These are phyloP conservation scores for Aplidium turbinatum DNA, from an alignment of 23 tunicate genomes.

Conservation along the genomic window DNA sequence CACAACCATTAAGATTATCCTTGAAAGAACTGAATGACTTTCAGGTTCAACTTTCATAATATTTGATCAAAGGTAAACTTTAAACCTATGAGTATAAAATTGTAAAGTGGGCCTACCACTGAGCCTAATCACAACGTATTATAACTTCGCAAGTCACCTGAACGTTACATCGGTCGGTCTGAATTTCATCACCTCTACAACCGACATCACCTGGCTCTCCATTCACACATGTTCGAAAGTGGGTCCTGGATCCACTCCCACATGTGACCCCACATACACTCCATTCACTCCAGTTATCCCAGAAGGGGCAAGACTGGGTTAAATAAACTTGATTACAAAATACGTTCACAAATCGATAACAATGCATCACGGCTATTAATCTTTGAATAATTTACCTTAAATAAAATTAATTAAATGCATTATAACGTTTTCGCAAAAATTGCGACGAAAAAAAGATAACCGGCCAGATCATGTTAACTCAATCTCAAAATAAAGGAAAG, in stretches of 20 bases:
- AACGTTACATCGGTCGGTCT: conserved; percentile 36
- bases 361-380: too few relatives aligned
- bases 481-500: neutral
- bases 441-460: too few relatives aligned
- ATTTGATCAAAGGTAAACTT: neutral
- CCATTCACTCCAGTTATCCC: conserved; percentile 39
- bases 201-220: conserved; percentile 56
- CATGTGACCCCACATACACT: conserved; percentile 41
- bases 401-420: too few relatives aligned
- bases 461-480: too few relatives aligned
- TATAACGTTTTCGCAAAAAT: too few relatives aligned
- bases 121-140: conserved; percentile 5
- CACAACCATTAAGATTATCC: too few relatives aligned
- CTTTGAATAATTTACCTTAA: too few relatives aligned
- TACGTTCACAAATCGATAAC: too few relatives aligned
- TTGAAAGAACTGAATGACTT: too few relatives aligned
- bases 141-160: conserved; percentile 22
- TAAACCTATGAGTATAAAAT: neutral
- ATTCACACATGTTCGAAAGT: conserved; percentile 36
- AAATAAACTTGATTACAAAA: too few relatives aligned
- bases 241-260: conserved; percentile 39
- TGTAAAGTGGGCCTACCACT: neutral
- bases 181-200: conserved; percentile 16
- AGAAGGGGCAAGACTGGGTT: conserved; percentile 48
- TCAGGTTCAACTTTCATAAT: neutral